Conservation (phyloP, 2,113 vertebrate species). For the Promerops cafer region DNA sequence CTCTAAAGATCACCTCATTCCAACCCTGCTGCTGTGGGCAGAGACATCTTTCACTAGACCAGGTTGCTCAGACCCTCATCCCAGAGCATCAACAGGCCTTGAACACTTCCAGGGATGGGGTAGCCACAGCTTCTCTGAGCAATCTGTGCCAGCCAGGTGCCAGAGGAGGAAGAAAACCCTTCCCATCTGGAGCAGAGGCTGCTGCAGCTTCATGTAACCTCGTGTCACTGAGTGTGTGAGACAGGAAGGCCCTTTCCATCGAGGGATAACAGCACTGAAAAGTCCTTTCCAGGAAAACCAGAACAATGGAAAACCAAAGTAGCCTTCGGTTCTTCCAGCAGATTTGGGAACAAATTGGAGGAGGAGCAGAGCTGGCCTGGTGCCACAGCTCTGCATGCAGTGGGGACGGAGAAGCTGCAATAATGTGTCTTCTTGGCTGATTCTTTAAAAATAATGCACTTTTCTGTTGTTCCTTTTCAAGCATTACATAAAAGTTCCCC, state of each 20-base stretch:
- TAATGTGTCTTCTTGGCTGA: not conserved
- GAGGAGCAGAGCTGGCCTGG: not conserved
- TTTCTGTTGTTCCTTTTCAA: not conserved
- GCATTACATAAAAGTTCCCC: not conserved
- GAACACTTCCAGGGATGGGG: not conserved
- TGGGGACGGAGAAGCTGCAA: not conserved
- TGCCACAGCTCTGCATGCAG: slow-evolving; percentile 4
- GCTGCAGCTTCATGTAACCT: not conserved
- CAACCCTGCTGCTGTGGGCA: accelerated
- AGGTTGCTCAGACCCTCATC: not conserved
- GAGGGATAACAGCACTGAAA: not conserved
- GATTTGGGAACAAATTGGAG: not conserved
- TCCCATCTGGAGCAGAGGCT: not conserved
- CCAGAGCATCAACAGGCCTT: not conserved
- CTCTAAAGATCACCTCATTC: not conserved
- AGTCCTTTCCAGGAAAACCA: not conserved
- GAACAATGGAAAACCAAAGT: not conserved
- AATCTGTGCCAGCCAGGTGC: not conserved
- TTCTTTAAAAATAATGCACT: not conserved
- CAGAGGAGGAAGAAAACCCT: not conserved
- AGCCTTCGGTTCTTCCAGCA: not conserved
- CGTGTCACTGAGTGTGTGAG: not conserved
- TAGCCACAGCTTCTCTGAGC: not conserved
- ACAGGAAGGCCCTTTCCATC: not conserved
- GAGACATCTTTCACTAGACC: not conserved